These are phyloP conservation scores for Calcarius ornatus DNA, from an alignment of 2,113 vertebrate genomes.

Conservation along the genomic window DNA sequence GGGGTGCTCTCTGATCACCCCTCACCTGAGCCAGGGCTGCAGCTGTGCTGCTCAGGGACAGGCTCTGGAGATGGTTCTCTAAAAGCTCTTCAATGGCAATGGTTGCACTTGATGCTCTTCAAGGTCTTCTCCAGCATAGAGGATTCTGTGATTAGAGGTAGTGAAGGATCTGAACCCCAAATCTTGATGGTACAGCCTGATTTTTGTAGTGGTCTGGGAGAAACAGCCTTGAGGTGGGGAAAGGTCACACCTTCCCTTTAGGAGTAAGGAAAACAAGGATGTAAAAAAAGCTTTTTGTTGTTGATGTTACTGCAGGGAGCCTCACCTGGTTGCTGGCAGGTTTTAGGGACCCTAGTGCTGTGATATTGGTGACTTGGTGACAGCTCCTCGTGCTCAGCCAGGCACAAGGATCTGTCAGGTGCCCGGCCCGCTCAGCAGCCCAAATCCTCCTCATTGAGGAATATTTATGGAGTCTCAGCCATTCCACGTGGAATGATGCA, in stretches of 20 bases:
- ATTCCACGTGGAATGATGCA: neutral
- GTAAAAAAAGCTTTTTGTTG: neutral
- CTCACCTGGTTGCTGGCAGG: neutral
- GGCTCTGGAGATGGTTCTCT: too few relatives aligned
- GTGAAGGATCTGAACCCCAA: neutral
- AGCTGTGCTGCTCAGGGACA: fast-evolving
- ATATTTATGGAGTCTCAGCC: neutral
- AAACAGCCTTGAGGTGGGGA: neutral
- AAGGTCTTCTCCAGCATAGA: neutral
- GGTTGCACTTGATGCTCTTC: neutral
- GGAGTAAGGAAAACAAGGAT: neutral
- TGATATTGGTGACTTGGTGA: neutral
- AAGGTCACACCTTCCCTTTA: too few relatives aligned
- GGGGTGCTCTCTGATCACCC: neutral
- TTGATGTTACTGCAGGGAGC: neutral
- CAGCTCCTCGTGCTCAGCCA: neutral
- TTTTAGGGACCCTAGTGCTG: neutral
- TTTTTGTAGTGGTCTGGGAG: neutral
- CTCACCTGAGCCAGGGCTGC: neutral
- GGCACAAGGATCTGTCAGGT: neutral
- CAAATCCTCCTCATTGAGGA: fast-evolving
- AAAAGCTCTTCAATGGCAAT: too few relatives aligned
- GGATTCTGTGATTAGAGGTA: neutral
- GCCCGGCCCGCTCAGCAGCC: neutral
- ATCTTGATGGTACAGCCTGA: neutral